Percentiles rank a stretch among this genome's conserved stretches.
phyloP scores from a whole-genome alignment of 1,140 invertebrate species.

The Pissodes strobi region DNA sequence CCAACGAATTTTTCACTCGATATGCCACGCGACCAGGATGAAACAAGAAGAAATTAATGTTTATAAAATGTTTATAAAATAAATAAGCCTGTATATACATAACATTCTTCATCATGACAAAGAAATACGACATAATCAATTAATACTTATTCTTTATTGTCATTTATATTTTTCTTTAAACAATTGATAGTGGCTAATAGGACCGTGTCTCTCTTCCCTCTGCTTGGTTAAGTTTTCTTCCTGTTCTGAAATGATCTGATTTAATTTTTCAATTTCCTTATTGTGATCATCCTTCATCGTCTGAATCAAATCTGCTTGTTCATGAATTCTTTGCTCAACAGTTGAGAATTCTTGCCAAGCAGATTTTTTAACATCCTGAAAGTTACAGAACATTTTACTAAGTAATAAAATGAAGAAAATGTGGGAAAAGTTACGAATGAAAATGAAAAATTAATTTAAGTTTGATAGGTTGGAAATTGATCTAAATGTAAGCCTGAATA shows the following conservation, averaged over 20 bases:
- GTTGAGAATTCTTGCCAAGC: slow-evolving; percentile 60
- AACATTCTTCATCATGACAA: too few species aligned
- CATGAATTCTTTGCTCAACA: slow-evolving; percentile 60
- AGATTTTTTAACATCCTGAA: slow-evolving; percentile 60
- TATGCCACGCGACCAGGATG: not conserved
- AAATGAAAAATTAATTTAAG: too few species aligned
- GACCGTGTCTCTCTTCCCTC: slow-evolving; percentile 35
- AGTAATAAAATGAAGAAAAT: too few species aligned
- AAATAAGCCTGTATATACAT: too few species aligned
- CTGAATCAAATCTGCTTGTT: slow-evolving; percentile 57
- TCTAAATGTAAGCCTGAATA: too few species aligned
- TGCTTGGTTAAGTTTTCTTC: slow-evolving; percentile 54
- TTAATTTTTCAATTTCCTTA: slow-evolving; percentile 58
- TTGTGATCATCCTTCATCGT: slow-evolving; percentile 59
- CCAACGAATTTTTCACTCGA: not conserved
- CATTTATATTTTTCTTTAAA: slow-evolving; percentile 49
- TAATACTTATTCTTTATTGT: slow-evolving; percentile 5
- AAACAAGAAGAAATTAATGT: not conserved
- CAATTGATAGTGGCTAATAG: slow-evolving; percentile 45
- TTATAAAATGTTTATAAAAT: too few species aligned
- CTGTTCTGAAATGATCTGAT: slow-evolving; percentile 60
- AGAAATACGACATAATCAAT: not conserved
- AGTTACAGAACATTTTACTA: too few species aligned
- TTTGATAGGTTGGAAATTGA: too few species aligned
- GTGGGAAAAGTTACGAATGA: too few species aligned